Conservation (phyloP, 2,888 invertebrate genomes). For the Deilephila elpenor region DNA sequence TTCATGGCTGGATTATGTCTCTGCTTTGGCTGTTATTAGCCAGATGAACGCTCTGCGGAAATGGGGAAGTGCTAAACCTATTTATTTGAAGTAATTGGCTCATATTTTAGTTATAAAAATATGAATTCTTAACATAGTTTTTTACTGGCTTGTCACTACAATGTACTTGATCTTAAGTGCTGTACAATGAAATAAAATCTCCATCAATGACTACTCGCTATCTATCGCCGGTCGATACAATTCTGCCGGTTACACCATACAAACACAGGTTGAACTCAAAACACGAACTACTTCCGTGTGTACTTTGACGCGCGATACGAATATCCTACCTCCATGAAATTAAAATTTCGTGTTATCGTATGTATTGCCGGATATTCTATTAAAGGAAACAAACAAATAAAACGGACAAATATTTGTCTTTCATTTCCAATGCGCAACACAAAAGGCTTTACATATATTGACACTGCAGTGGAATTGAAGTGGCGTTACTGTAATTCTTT, state of each 20-base stretch:
- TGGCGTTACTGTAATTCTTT: not conserved
- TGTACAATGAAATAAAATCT: not conserved
- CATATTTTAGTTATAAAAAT: not conserved
- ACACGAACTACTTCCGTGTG: no score
- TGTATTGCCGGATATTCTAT: not conserved
- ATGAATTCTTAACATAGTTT: not conserved
- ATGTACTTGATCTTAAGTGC: no score
- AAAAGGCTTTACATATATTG: not conserved
- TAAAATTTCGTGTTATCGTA: not conserved
- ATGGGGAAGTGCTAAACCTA: not conserved
- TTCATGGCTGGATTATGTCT: constrained; percentile 9
- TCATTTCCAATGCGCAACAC: not conserved
- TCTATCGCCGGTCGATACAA: no score
- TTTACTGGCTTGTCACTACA: no score
- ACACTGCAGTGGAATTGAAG: not conserved
- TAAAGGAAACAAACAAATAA: not conserved
- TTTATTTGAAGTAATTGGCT: not conserved
- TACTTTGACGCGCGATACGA: no score
- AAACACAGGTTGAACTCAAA: no score
- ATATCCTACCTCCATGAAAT: no score
- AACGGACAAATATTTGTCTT: not conserved
- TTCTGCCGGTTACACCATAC: no score
- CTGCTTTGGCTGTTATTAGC: constrained; percentile 4
- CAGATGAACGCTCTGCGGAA: not conserved
- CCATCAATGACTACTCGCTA: no score